Evolutionary conservation across 53 echinoderm and acorn worm species (phyloP).

Genomic region (Luidia sarsii): DNA sequence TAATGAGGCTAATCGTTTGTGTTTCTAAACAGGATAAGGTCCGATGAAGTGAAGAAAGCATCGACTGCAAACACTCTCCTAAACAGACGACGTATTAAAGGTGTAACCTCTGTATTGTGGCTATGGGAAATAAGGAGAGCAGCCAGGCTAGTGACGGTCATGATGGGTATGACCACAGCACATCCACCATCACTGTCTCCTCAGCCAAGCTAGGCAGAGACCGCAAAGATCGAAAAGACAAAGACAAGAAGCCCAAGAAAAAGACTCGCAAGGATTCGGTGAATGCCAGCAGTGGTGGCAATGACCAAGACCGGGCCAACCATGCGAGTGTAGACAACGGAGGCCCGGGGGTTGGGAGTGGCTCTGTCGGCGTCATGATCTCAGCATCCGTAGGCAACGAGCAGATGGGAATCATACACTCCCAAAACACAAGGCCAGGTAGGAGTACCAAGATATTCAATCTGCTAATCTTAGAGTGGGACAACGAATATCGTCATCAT

Average conservation of each 20-base stretch:
- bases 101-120: not conserved
- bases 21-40: too few species aligned
- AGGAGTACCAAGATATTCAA: too few species aligned
- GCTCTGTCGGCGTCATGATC: slow-evolving; percentile 24
- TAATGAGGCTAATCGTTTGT: too few species aligned
- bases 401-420: slow-evolving; percentile 37
- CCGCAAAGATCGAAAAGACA: slow-evolving; percentile 61
- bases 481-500: too few species aligned
- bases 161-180: slow-evolving; percentile 34
- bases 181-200: slow-evolving; percentile 45
- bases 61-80: too few species aligned
- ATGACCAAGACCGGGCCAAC: slow-evolving; percentile 23
- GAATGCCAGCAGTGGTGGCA: not conserved
- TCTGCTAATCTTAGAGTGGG: too few species aligned
- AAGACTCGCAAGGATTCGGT: slow-evolving; percentile 43
- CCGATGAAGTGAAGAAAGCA: too few species aligned
- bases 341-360: slow-evolving; percentile 2
- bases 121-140: slow-evolving; percentile 76
- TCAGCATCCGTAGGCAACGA: slow-evolving; percentile 43
- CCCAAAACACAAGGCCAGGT: slow-evolving; percentile 32
- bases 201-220: slow-evolving; percentile 49
- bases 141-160: slow-evolving; percentile 24
- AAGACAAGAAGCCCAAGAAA: slow-evolving; percentile 62
- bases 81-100: not conserved
- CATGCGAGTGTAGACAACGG: slow-evolving; percentile 8